Evolutionary conservation across 2,797 vertebrate genomes (phyloP).

Genomic region (Numenius phaeopus): DNA sequence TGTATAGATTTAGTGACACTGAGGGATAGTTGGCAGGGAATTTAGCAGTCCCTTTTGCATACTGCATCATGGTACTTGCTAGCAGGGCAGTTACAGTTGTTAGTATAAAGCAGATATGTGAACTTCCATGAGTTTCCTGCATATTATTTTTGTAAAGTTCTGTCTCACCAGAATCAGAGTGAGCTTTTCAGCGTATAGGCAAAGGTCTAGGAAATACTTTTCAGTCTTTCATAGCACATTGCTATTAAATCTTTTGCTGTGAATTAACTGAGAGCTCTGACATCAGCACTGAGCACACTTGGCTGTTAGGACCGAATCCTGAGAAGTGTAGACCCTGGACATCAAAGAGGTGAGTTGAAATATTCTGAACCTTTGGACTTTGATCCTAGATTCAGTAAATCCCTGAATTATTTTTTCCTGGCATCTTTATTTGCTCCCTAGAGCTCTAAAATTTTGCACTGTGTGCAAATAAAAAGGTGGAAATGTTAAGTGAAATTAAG

Average conservation of each 20-base stretch:
- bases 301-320: neutral
- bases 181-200: neutral
- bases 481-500: neutral
- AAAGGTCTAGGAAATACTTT: neutral
- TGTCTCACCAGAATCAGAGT: fast-evolving
- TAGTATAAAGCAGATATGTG: neutral
- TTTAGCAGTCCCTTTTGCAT: neutral
- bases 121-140: neutral
- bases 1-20: fast-evolving
- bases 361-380: neutral
- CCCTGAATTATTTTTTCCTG: neutral
- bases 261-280: neutral
- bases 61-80: neutral
- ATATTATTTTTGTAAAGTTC: neutral
- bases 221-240: neutral
- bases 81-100: neutral
- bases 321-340: neutral
- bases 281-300: neutral
- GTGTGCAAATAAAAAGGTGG: neutral
- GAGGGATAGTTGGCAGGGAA: neutral
- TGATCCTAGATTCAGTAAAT: neutral
- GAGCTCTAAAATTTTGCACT: neutral
- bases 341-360: neutral
- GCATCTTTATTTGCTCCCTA: neutral
- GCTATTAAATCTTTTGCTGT: neutral